Evolutionary conservation across 2,797 vertebrate species (phyloP).

Genomic region (Megaceryle alcyon): DNA sequence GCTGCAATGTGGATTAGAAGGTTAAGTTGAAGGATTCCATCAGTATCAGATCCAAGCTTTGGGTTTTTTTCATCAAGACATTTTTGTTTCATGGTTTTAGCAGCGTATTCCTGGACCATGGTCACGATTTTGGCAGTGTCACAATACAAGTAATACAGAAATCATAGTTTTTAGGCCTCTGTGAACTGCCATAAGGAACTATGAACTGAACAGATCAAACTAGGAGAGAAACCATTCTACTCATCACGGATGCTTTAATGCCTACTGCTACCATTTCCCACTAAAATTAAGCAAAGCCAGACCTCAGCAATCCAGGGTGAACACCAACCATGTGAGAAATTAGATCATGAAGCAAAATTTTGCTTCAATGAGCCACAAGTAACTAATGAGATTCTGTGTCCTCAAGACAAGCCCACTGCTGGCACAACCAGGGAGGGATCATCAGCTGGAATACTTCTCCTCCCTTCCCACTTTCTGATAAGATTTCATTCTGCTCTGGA

Average conservation of each 20-base stretch:
- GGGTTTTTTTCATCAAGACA: not conserved
- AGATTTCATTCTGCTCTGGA: not conserved
- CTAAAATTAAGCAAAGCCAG: not conserved
- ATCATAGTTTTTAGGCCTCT: not conserved
- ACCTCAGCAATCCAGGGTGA: not conserved
- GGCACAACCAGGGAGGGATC: not conserved
- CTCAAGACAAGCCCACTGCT: not conserved
- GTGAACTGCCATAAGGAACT: not conserved
- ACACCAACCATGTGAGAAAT: not conserved
- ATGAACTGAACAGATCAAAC: not conserved
- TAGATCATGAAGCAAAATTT: not conserved
- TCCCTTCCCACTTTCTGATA: accelerated
- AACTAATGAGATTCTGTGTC: not conserved
- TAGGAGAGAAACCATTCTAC: not conserved
- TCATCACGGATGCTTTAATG: not conserved
- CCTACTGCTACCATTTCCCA: not conserved
- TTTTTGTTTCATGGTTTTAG: not conserved
- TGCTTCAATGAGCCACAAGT: not conserved
- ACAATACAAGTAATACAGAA: not conserved
- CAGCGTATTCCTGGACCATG: not conserved
- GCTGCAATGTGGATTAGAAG: not conserved
- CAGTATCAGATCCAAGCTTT: not conserved
- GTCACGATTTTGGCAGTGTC: not conserved
- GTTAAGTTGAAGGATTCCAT: not conserved
- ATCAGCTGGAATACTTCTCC: not conserved